Evolutionary conservation across 2,888 invertebrate genomes (phyloP), one percentile per base, ranked within the genome.

Genomic region (Agriopis leucophaearia): DNA sequence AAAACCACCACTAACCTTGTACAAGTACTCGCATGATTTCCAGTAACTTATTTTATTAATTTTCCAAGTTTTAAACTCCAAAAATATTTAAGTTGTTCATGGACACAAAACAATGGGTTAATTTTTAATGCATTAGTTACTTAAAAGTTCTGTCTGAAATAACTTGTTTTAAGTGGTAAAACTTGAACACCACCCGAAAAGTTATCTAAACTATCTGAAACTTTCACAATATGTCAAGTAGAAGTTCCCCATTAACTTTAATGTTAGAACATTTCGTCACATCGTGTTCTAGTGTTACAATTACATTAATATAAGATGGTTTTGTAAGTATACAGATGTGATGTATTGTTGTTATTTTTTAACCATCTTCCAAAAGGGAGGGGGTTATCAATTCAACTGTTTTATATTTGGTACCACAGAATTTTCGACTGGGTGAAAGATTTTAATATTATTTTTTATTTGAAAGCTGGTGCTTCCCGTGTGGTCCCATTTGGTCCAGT

Each of bases 201-300:
- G 57, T 66, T 64, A 40, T 38, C 52, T 38, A 52, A 52, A 52
- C 36, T 38, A 52, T 52, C 52, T 52, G 16, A 45, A 71, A 68
- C 61, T 70, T 70, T 51, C 54, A 42, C 64, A 58, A 72, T 64
- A 64, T 64, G 66, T 72, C 50, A 68, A n/a, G 50, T 27, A 63
- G 56, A 69, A 63, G 56, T 68, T 57, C 1, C n/a, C 44, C 27
- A 36, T 12, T 42, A 40, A 54, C 52, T 59, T 40, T 40, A 35
- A 15, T 38, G 52, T 55, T 59, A 15, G 59, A 48, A 47, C 45
- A 58, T 59, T 42, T 65, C 54, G 48, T 55, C 59, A 54, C 64
- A 7, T n/a, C 57, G 27, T 64, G 52, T 42, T 57, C 38, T 13
- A 52, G 18, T 58, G 58, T 47, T 54, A 44, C 45, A 35, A 47